A percentile compares a stretch with the other conserved stretches of the same genome.
Evolutionary conservation across 2,888 invertebrate genomes (phyloP).

Genomic region (Sinhomidia bicolor): DNA sequence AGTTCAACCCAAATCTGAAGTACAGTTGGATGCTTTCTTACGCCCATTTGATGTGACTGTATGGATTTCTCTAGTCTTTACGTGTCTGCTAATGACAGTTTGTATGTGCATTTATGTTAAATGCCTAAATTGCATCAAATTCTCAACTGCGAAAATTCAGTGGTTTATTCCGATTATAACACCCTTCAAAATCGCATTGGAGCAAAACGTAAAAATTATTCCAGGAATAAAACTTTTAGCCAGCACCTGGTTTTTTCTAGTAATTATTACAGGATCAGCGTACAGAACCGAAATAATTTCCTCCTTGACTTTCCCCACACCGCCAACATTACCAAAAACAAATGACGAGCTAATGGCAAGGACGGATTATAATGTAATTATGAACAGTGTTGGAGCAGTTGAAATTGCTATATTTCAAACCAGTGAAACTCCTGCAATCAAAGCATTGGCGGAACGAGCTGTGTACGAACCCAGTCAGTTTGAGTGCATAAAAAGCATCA

Average conservation of each 20-base stretch:
- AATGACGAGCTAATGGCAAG: background rate
- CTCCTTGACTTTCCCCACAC: constrained; percentile 34
- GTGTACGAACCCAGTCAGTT: constrained; percentile 16
- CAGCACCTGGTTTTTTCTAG: constrained; percentile 23
- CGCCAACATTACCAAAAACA: constrained; percentile 28
- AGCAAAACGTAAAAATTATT: constrained; percentile 39
- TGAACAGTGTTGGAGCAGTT: constrained; percentile 42
- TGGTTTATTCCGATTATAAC: constrained; percentile 9
- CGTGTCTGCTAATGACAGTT: background rate
- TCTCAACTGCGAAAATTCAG: background rate
- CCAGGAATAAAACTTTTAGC: background rate
- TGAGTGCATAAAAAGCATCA: constrained; percentile 33
- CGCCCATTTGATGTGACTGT: constrained; percentile 16
- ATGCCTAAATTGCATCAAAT: background rate
- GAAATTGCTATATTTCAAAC: constrained; percentile 22
- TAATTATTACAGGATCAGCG: constrained; percentile 46
- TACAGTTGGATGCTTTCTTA: constrained; percentile 58
- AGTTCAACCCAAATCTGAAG: constrained; percentile 5
- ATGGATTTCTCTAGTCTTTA: constrained; percentile 5
- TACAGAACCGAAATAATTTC: constrained; percentile 54
- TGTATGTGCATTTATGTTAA: background rate
- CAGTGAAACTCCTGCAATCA: constrained; percentile 46
- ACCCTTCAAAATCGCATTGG: constrained; percentile 49
- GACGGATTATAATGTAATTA: constrained; percentile 18
- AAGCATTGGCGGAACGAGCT: constrained; percentile 2